Evolutionary conservation across 1,140 invertebrate genomes (phyloP).

Genomic region (Anastrepha ludens): DNA sequence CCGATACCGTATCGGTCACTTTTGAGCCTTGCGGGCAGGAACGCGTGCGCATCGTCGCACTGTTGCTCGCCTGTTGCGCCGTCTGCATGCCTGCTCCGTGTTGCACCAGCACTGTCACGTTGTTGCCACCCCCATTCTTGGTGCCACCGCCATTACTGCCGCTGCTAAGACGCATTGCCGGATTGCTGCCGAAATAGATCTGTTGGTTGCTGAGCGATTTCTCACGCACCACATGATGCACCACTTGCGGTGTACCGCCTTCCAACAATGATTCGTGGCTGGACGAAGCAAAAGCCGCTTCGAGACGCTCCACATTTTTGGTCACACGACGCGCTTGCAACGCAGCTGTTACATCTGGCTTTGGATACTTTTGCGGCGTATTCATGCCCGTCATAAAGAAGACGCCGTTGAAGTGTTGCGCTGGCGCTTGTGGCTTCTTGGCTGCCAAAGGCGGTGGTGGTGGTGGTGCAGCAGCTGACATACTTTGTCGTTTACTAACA

Average conservation of each 20-base stretch:
- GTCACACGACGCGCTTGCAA: conserved; percentile 79
- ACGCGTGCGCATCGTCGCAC: conserved; percentile 64
- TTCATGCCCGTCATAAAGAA: conserved; percentile 74
- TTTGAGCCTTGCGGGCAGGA: conserved; percentile 76
- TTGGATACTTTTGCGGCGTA: conserved; percentile 70
- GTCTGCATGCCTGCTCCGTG: not conserved
- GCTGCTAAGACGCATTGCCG: conserved; percentile 69
- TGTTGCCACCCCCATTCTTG: conserved; percentile 66
- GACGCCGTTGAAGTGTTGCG: conserved; percentile 76
- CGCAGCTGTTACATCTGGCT: conserved; percentile 76
- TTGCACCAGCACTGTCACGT: conserved; percentile 58
- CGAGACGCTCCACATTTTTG: conserved; percentile 86
- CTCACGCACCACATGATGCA: conserved; percentile 64
- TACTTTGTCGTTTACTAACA: conserved; percentile 51
- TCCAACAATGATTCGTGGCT: conserved; percentile 80
- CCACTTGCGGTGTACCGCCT: conserved; percentile 79
- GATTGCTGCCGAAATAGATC: conserved; percentile 73
- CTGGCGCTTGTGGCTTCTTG: conserved; percentile 61
- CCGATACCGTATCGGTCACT: conserved; percentile 83
- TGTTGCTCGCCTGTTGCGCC: conserved; percentile 58
- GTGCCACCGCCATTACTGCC: conserved; percentile 62
- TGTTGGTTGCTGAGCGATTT: conserved; percentile 75
- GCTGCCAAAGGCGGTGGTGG: conserved; percentile 54
- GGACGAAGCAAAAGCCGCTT: conserved; percentile 75
- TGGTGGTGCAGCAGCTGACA: conserved; percentile 74